Base-by-base conservation (phyloP, 2,888 invertebrate genomes). In the Alcis repandata region DNA sequence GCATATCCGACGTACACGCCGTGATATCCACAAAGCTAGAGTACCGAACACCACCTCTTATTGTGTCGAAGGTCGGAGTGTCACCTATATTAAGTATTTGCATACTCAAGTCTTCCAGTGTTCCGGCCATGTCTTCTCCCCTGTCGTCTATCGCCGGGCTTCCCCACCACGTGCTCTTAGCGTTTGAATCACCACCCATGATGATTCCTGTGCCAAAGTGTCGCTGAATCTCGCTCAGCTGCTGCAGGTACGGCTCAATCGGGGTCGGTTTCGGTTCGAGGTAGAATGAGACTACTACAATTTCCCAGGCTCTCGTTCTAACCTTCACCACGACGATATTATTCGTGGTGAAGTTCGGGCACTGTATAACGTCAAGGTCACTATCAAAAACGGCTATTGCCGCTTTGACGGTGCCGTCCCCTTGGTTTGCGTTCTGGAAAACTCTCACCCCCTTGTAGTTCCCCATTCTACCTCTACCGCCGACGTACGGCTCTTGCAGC, bases 281-380 rank as follows among this genome's bases (percentile, higher is more conserved):
- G 63, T 76, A 76, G 8, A 64, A 38, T 0, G 74, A 76, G 2
- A 68, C 51, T 0, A 70, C 27, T 0, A 36, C 9, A 0, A 76
- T 61, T 8, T 62, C 38, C 68, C 70, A 67, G 7, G 62, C 61
- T 4, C 46, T 40, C n/a, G 69, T 72, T 20, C 27, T 27, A n/a
- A 75, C 49, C 9, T 20, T 40, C 4, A 67, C 53, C 20, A 67
- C 70, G 0, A 52, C 66, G 32, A 70, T 62, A 54, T 70, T 72
- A 1, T 19, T 36, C 1, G 52, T 52, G n/a, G 52, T 38, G 8
- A 52, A 20, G n/a, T 52, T 8, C 19, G 52, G 52, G 20, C n/a
- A 38, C 36, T 52, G 52, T 19, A 20, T 19, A n/a, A 38, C 20
- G 7, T n/a, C 52, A 8, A 52, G 13, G 0, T 10, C 13, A n/a